These are phyloP conservation scores for Eupsilia transversa DNA, from an alignment of 2,888 invertebrate genomes.

Conservation along the genomic window DNA sequence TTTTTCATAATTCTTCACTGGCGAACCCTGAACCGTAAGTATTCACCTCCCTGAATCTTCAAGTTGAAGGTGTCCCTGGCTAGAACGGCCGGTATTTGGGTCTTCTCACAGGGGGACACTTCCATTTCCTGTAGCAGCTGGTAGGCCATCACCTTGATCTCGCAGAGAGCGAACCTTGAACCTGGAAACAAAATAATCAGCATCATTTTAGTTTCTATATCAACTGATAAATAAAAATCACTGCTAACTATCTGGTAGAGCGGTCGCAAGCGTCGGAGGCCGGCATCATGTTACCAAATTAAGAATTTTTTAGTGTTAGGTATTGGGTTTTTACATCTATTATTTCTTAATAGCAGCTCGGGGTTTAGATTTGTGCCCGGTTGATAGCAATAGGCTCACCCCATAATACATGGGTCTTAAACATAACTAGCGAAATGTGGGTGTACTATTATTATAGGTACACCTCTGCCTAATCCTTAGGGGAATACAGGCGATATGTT, in stretches of 20 bases:
- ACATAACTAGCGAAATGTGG: background rate
- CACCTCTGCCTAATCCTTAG: background rate
- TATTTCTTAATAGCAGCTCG: too few species aligned
- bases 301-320: background rate
- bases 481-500: background rate
- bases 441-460: background rate
- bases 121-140: constrained; percentile 76
- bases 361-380: background rate
- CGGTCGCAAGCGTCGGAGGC: background rate
- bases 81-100: constrained; percentile 66
- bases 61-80: constrained; percentile 10
- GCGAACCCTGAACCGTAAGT: constrained; percentile 29
- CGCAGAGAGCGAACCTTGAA: constrained; percentile 81
- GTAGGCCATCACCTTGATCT: constrained; percentile 80
- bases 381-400: background rate
- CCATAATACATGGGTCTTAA: background rate
- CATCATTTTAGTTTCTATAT: background rate
- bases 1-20: background rate
- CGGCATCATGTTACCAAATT: background rate
- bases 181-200: constrained; percentile 46
- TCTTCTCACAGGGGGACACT: constrained; percentile 74
- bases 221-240: background rate
- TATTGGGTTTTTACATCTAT: background rate
- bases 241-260: background rate
- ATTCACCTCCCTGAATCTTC: constrained; percentile 34